Percentiles rank a stretch among this genome's conserved stretches.
Evolutionary conservation across 1,140 invertebrate genomes (phyloP).

Genomic region (Yoshiicerus persimilis): DNA sequence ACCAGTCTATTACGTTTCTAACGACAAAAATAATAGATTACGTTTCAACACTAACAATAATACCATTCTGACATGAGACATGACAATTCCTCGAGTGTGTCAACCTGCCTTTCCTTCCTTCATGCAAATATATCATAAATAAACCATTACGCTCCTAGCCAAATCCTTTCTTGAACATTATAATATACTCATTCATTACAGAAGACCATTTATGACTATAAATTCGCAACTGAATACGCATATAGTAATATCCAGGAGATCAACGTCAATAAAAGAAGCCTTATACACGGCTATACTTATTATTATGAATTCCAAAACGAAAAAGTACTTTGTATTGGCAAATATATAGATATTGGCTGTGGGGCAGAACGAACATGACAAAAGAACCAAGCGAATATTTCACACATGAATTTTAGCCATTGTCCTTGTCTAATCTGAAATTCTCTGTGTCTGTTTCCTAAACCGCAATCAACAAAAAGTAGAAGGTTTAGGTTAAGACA

Average conservation of each 20-base stretch:
- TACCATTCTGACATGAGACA: not conserved
- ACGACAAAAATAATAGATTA: not conserved
- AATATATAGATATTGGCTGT: not conserved
- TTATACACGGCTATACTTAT: too few relatives aligned
- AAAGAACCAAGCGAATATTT: not conserved
- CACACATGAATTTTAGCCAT: not conserved
- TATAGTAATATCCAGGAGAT: too few relatives aligned
- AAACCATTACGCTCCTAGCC: not conserved
- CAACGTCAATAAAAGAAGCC: too few relatives aligned
- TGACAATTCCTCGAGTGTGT: not conserved
- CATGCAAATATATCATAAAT: not conserved
- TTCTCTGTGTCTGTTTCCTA: not conserved
- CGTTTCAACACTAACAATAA: not conserved
- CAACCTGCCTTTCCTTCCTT: not conserved
- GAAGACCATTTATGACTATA: too few relatives aligned
- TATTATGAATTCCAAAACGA: too few relatives aligned
- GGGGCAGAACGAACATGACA: not conserved
- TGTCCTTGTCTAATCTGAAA: slow-evolving; percentile 19
- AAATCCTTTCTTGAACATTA: not conserved
- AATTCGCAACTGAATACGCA: too few relatives aligned
- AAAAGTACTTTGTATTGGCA: too few relatives aligned
- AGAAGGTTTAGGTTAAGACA: slow-evolving; percentile 12
- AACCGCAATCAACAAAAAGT: slow-evolving; percentile 14
- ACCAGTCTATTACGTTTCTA: not conserved
- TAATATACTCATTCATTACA: too few relatives aligned